Percentiles rank a stretch among this genome's conserved stretches.
Conservation (phyloP, 2,888 invertebrate genomes). For the Ornithoptera alexandrae region DNA sequence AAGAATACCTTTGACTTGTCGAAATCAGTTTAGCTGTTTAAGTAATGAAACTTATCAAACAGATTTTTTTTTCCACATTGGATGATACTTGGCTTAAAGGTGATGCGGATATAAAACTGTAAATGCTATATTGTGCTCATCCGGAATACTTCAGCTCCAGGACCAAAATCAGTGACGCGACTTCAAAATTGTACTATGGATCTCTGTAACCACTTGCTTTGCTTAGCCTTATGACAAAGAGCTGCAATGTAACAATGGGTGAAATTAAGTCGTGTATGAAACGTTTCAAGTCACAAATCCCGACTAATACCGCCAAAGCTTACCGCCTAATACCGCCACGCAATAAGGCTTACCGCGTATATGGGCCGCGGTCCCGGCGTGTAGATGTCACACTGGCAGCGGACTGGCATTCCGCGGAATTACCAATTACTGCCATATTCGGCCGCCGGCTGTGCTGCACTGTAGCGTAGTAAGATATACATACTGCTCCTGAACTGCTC, state of each 20-base stretch:
- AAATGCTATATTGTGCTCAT: no score
- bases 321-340: conserved; percentile 14
- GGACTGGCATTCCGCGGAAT: conserved; percentile 47
- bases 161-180: no score
- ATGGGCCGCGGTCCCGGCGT: conserved; percentile 37
- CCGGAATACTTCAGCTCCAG: no score
- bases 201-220: no score
- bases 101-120: no score
- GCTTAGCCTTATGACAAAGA: not conserved
- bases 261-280: conserved; percentile 19
- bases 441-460: conserved; percentile 53
- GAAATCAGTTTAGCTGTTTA: no score
- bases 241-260: conserved; percentile 1
- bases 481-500: conserved; percentile 9
- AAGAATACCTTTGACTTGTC: no score
- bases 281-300: not conserved
- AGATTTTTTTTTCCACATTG: no score
- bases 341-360: conserved; percentile 19
- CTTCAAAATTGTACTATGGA: no score
- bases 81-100: no score
- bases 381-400: conserved; percentile 52
- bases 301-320: not conserved
- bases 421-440: conserved; percentile 70
- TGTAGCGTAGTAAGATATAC: conserved; percentile 36
- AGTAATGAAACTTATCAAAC: no score